Percentiles rank a stretch among this genome's conserved stretches.
These are phyloP conservation scores for Tachina fera DNA, from an alignment of 2,888 invertebrate species.

Conservation along the genomic window DNA sequence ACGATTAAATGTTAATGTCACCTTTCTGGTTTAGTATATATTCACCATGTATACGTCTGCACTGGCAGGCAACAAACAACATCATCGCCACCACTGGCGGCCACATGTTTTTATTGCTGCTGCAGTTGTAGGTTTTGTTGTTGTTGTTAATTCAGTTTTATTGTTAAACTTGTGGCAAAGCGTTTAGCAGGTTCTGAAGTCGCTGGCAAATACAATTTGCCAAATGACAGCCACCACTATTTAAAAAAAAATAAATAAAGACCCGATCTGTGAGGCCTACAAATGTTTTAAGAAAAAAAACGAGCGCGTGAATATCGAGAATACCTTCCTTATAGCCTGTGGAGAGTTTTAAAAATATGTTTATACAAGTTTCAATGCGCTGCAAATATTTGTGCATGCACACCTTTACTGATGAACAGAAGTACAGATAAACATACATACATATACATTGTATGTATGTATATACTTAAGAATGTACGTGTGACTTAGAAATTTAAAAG, in stretches of 20 bases:
- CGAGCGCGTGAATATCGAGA: slow-evolving; percentile 65
- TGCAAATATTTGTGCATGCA: slow-evolving; percentile 5
- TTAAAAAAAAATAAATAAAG: background rate
- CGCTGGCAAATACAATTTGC: slow-evolving; percentile 65
- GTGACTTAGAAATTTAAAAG: background rate
- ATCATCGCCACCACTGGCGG: slow-evolving; percentile 30
- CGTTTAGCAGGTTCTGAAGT: slow-evolving; percentile 10
- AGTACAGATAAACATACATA: background rate
- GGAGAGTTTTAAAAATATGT: slow-evolving; percentile 25
- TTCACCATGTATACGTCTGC: background rate
- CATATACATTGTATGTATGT: too few species aligned
- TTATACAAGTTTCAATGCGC: slow-evolving; percentile 5
- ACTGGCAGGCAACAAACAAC: slow-evolving; percentile 13
- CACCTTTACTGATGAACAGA: background rate
- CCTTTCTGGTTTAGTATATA: slow-evolving; percentile 40
- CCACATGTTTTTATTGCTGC: slow-evolving; percentile 44
- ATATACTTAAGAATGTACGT: background rate
- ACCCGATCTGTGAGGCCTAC: slow-evolving; percentile 67
- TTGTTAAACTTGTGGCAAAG: slow-evolving; percentile 29
- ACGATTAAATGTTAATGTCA: slow-evolving; percentile 49
- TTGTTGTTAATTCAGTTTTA: slow-evolving; percentile 17
- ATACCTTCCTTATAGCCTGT: slow-evolving; percentile 46
- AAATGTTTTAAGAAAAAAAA: slow-evolving; percentile 67
- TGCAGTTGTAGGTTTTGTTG: slow-evolving; percentile 28
- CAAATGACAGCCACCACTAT: slow-evolving; percentile 62